Evolutionary conservation across 2,797 vertebrate genomes (phyloP).

Genomic region (Falco cherrug): DNA sequence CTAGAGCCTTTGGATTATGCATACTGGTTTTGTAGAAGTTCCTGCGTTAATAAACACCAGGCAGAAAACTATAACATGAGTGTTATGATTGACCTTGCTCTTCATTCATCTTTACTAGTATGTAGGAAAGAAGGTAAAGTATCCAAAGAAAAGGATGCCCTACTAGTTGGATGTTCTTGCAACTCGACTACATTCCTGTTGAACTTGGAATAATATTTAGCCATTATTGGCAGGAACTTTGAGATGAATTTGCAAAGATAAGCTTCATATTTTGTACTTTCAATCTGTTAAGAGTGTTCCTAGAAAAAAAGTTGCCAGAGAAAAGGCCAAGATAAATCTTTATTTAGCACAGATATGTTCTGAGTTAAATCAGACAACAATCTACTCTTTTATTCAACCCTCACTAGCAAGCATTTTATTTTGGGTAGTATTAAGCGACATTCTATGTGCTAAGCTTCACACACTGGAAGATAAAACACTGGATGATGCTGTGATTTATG

Average conservation of each 20-base stretch:
- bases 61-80: not conserved
- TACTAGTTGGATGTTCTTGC: not conserved
- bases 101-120: not conserved
- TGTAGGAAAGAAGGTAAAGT: not conserved
- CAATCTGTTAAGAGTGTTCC: not conserved
- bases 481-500: not conserved
- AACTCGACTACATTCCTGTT: not conserved
- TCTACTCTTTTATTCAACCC: not conserved
- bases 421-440: not conserved
- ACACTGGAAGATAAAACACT: not conserved
- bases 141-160: not conserved
- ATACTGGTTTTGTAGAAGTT: not conserved
- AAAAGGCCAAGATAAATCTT: not conserved
- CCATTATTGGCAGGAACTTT: not conserved
- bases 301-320: slow-evolving; percentile 31
- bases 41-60: not conserved
- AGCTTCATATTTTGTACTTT: not conserved
- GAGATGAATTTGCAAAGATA: not conserved
- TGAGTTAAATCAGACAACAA: slow-evolving; percentile 14
- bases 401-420: not conserved
- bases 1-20: not conserved
- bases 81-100: not conserved
- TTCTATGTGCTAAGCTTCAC: not conserved
- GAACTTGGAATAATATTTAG: slow-evolving; percentile 22
- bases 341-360: not conserved